Base-by-base conservation (phyloP, 2,888 invertebrate species). In the Suillia variegata region DNA sequence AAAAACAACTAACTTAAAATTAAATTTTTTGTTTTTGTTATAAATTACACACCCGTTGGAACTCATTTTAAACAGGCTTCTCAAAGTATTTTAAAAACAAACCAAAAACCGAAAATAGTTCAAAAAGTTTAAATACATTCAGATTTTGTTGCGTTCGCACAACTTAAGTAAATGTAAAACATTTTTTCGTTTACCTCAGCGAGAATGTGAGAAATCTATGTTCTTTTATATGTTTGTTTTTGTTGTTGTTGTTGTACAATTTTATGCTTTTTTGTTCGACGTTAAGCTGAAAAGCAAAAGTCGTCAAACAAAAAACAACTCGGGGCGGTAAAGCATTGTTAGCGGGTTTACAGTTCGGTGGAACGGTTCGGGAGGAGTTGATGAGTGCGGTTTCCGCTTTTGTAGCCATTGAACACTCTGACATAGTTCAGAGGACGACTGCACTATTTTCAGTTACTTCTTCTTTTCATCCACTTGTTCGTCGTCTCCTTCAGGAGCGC, bases 121-220 rank as follows among this genome's bases (percentile, higher is more conserved):
- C 45, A 45, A 45, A 45, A 18, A 45, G 6, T 6, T 8, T 18
- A 45, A 45, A 13, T 38, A n/a, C 38, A 38, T n/a, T 38, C 38
- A n/a, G n/a, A 20, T 45, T 18, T 17, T 45, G 17, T 13, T 20
- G 33, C 51, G n/a, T n/a, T 49, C 15, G 58, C 52, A 59, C 70
- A 69, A 71, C 71, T 71, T 67, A 64, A 70, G 71, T 71, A 69
- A 71, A 71, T 73, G 73, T 64, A 55, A 21, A 56, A 52, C 15
- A 38, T 38, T 6, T 31, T 31, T 31, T 5, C 15, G 38, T 38
- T 38, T 20, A 47, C 21, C 18, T 20, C 47, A 47, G n/a, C n/a
- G n/a, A n/a, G 18, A 17, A 42, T 18, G 15, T 17, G 17, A 42
- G 1, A 42, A n/a, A 15, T 42, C 1, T 42, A n/a, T 42, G 4